Percentiles rank a stretch among this genome's conserved stretches.
These are phyloP conservation scores for Sarcophaga peregrina DNA, from an alignment of 1,140 invertebrate species.

Conservation along the genomic window DNA sequence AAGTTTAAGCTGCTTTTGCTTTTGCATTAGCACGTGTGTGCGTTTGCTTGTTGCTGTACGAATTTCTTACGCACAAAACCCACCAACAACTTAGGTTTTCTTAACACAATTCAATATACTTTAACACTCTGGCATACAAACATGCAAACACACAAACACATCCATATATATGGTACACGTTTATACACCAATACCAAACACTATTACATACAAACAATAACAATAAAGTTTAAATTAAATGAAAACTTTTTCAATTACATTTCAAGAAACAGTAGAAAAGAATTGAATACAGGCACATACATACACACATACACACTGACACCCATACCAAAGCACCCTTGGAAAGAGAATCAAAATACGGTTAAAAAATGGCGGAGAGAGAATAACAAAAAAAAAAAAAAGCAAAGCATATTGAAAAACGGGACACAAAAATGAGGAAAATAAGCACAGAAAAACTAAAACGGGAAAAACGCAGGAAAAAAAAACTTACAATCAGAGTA, in stretches of 20 bases:
- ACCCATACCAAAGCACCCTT: no score
- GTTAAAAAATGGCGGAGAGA: background rate
- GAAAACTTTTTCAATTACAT: conserved; percentile 67
- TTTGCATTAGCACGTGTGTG: background rate
- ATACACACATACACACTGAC: no score
- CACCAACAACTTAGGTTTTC: background rate
- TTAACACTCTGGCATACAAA: background rate
- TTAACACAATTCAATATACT: background rate
- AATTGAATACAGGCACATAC: conserved; percentile 39
- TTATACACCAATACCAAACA: no score
- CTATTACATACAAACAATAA: conserved; percentile 15
- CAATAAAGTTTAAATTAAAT: conserved; percentile 65
- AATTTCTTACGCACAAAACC: conserved; percentile 1
- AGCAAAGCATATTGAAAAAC: no score
- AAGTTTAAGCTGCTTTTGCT: background rate
- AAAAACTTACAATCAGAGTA: background rate
- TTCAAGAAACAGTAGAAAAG: conserved; percentile 39
- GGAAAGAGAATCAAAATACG: no score
- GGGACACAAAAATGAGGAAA: conserved; percentile 26
- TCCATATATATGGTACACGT: no score
- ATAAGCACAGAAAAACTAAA: conserved; percentile 43
- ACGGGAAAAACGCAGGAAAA: background rate
- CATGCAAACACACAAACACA: background rate
- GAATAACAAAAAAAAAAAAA: conserved; percentile 14
- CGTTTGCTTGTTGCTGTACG: background rate